Evolutionary conservation across 2,113 vertebrate species (phyloP), one percentile per base, ranked within the genome.

Genomic region (Diglossa brunneiventris): DNA sequence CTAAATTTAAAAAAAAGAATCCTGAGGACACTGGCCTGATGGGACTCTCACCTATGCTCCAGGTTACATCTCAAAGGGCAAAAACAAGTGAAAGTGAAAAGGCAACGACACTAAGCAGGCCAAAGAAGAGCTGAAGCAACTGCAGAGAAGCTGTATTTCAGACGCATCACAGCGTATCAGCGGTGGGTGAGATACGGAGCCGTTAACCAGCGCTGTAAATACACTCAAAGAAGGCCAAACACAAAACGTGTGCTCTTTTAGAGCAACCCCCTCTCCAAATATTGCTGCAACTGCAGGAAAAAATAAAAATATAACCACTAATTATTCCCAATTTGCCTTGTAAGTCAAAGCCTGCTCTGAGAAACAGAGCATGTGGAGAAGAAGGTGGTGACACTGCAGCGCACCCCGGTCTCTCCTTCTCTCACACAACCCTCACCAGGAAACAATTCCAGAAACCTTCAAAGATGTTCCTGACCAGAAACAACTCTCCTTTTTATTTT

Each of bases 381-480:
- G n/a, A 35, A 72, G 47, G 62, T 30, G 86, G 90, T 13, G 59
- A 69, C 44, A 68, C 22, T 2, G 37, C 70, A 73, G 41, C 1
- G 0, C 46, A 37, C 59, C 33, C 53, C 3, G 0, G 30, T 21
- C 59, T 59, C 31, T 55, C 80, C 49, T 37, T 56, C 72, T 76
- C 74, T 64, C n/a, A 2, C 68, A 67, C 22, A 63, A 56, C 5
- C 28, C 42, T 42, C 47, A 21, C 33, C 6, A 6, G 16, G 26
- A 89, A 93, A 85, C 76, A 55, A 88, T 42, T 86, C 62, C 81
- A 87, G 53, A 77, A 94, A 92, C 24, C 58, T 72, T 85, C 66
- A 75, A 68, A 93, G 94, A 42, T 8, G 0, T 70, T 66, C 86
- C 39, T 4, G 20, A 83, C 35, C 72, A 47, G 85, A 61, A 90